Evolutionary conservation across 2,888 invertebrate genomes (phyloP).

Genomic region (Isotomurus palustris): DNA sequence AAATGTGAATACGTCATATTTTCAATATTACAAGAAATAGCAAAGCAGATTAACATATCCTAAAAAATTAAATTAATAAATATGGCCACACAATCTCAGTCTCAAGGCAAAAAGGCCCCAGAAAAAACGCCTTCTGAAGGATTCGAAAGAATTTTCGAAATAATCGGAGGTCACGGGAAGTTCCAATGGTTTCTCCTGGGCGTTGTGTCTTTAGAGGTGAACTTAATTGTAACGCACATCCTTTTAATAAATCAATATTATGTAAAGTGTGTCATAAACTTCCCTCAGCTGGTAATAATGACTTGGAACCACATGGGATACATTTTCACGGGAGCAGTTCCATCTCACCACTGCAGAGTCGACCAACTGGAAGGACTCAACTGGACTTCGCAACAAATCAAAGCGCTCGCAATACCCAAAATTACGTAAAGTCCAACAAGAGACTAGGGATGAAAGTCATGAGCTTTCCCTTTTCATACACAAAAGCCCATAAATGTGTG

Average conservation of each 20-base stretch:
- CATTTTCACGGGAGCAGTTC: constrained; percentile 35
- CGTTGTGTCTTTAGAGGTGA: constrained; percentile 16
- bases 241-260: background rate
- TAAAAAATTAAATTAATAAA: too few species aligned
- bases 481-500: too few species aligned
- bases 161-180: constrained; percentile 34
- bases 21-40: background rate
- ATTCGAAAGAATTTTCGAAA: constrained; percentile 35
- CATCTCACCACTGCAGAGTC: constrained; percentile 34
- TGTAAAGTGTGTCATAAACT: background rate
- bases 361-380: background rate
- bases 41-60: too few species aligned
- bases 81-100: too few species aligned
- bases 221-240: background rate
- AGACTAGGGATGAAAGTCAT: background rate
- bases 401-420: constrained; percentile 29
- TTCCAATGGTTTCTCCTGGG: constrained; percentile 34
- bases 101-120: too few species aligned
- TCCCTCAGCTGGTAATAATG: background rate
- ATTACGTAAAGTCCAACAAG: constrained; percentile 7
- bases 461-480: background rate
- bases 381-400: constrained; percentile 33
- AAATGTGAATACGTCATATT: background rate
- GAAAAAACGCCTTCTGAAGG: too few species aligned
- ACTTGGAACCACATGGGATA: constrained; percentile 33